Evolutionary conservation across 2,113 vertebrate species (phyloP).

Genomic region (Myocastor coypus): DNA sequence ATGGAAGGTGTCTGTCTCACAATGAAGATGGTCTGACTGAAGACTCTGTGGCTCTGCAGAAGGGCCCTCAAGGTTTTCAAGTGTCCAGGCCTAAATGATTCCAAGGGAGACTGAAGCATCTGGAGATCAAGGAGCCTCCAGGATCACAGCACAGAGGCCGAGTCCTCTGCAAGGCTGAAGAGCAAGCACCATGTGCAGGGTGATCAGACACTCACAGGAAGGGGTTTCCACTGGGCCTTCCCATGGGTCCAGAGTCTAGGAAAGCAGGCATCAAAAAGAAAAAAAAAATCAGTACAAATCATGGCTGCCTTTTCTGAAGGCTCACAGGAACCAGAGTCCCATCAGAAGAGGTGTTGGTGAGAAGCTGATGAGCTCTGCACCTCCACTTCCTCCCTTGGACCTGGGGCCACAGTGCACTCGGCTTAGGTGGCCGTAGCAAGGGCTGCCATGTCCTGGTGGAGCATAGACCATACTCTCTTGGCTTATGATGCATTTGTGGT

Average conservation of each 20-base stretch:
- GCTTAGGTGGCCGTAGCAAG: not conserved
- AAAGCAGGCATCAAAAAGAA: not conserved
- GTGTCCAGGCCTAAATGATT: not conserved
- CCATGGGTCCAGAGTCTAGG: not conserved
- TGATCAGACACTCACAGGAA: not conserved
- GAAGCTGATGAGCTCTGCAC: not conserved
- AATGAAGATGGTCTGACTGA: not conserved
- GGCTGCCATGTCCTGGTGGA: not conserved
- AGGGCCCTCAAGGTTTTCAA: not conserved
- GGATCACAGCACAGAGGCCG: not conserved
- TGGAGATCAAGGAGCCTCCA: not conserved
- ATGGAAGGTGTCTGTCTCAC: not conserved
- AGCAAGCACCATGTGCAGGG: not conserved
- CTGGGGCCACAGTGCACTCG: not conserved
- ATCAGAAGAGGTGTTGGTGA: not conserved
- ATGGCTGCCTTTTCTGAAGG: not conserved
- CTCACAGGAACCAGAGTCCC: not conserved
- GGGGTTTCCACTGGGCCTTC: not conserved
- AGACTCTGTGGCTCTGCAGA: not conserved
- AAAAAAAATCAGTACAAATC: not conserved
- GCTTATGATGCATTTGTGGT: not conserved
- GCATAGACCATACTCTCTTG: fast-evolving
- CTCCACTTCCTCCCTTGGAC: not conserved
- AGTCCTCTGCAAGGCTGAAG: not conserved
- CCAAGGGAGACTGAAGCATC: not conserved